phyloP scores from a whole-genome alignment of 2,888 invertebrate species.

The Acheta domesticus region DNA sequence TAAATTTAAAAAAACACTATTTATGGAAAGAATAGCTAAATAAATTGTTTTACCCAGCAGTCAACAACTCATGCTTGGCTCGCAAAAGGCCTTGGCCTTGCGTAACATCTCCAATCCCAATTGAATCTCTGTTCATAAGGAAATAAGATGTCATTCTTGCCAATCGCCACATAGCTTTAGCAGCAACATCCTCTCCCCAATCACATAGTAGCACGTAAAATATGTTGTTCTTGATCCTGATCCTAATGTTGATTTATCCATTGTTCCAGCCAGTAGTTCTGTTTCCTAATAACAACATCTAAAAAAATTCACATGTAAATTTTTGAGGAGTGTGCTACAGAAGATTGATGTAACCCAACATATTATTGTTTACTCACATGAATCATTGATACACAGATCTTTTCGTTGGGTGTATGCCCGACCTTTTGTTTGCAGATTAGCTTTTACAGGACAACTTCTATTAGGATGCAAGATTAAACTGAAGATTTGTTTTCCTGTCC shows the following conservation, averaged over 20 bases:
- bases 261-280: slow-evolving; percentile 83
- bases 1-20: not conserved
- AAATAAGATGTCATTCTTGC: slow-evolving; percentile 81
- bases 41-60: slow-evolving; percentile 61
- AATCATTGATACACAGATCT: slow-evolving; percentile 89
- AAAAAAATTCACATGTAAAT: slow-evolving; percentile 34
- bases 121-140: slow-evolving; percentile 89
- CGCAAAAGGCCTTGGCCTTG: slow-evolving; percentile 79
- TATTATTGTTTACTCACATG: slow-evolving; percentile 67
- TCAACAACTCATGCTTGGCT: slow-evolving; percentile 77
- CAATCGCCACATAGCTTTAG: slow-evolving; percentile 89
- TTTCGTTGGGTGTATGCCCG: slow-evolving; percentile 79
- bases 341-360: not conserved
- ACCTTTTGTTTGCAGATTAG: slow-evolving; percentile 87
- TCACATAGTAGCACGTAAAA: slow-evolving; percentile 93
- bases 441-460: slow-evolving; percentile 68
- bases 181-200: slow-evolving; percentile 84
- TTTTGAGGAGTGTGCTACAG: no score
- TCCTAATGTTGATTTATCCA: slow-evolving; percentile 95
- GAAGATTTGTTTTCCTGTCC: slow-evolving; percentile 97
- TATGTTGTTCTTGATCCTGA: slow-evolving; percentile 92
- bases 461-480: slow-evolving; percentile 88
- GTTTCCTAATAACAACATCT: slow-evolving; percentile 91
- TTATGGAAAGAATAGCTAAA: not conserved
- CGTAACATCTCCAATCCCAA: slow-evolving; percentile 95